Base-by-base conservation (phyloP, 92 coral and sea anemone genomes). In the Zoanthus solanderi region DNA sequence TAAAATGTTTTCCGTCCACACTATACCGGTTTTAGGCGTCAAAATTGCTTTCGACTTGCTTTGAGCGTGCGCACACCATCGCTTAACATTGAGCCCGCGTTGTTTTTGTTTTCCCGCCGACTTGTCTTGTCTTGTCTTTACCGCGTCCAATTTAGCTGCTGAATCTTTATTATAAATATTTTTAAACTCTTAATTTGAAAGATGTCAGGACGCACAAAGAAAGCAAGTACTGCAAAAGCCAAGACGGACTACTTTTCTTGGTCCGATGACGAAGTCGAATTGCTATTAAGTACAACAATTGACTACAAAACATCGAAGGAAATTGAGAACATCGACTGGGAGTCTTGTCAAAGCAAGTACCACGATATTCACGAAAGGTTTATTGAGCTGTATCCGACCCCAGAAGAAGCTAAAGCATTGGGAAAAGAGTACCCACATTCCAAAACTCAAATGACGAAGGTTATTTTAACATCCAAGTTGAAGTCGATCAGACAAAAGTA, bases 341-440 rank as follows among this genome's bases (percentile, higher is more conserved):
- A 83, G 76, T 83, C 84, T 31, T 84, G 82, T 76, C 83, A 89
- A 83, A 88, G 76, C 63, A 82, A 88, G 71, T 90, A 90, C 68
- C 74, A 50, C 23, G 89, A 77, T 63, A 84, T 89, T 28, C 87
- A 81, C 67, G 87, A 81, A 50, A 88, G 72, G 34, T 66, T 66
- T 66, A 66, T 66, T 66, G 72, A 66, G 31, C 37, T 66, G 12
- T 69, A 69, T 30, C 48, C 75, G 14, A 28, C 45, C 75, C 46
- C 75, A 28, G 75, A 69, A 30, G 91, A 82, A 71, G 91, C 91
- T 30, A 42, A 57, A 37, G 53, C 61, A 88, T 71, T 84, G n/a
- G 92, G 83, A 14, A 79, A 78, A 60, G 87, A 90, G 67, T 85
- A 84, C 68, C 87, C 89, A 14, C 92, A 85, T 78, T 63, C 66